Conservation (phyloP, 1,140 invertebrate genomes). For the Pantala flavescens region DNA sequence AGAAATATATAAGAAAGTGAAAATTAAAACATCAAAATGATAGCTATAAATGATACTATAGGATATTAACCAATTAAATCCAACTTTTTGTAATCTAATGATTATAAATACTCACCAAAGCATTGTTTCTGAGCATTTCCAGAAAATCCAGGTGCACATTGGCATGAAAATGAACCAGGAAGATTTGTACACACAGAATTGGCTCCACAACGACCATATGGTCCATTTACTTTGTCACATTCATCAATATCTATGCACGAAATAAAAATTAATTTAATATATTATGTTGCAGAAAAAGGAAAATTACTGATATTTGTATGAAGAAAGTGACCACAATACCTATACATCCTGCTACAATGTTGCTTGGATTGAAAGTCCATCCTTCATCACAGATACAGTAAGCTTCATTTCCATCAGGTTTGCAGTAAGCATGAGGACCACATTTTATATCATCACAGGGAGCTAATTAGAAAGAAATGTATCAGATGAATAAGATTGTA, state of each 20-base stretch:
- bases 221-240: slow-evolving; percentile 67
- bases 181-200: slow-evolving; percentile 78
- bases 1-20: neutral
- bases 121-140: slow-evolving; percentile 70
- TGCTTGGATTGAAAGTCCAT: slow-evolving; percentile 81
- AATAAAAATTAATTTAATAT: slow-evolving; percentile 18
- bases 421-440: slow-evolving; percentile 77
- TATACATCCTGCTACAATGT: slow-evolving; percentile 78
- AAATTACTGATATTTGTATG: neutral
- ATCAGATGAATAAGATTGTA: slow-evolving; percentile 11
- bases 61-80: neutral
- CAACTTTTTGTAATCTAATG: neutral
- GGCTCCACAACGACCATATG: slow-evolving; percentile 66
- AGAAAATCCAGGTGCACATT: slow-evolving; percentile 65
- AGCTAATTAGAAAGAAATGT: slow-evolving; percentile 38
- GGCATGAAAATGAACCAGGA: slow-evolving; percentile 64
- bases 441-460: slow-evolving; percentile 86
- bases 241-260: slow-evolving; percentile 73
- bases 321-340: slow-evolving; percentile 35
- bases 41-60: neutral
- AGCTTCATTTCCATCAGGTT: slow-evolving; percentile 75
- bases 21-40: neutral
- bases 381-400: slow-evolving; percentile 89
- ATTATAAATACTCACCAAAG: slow-evolving; percentile 37
- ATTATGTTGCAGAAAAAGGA: neutral